Conservation (phyloP, 2,888 invertebrate genomes). For the Drosophila setosimentum region DNA sequence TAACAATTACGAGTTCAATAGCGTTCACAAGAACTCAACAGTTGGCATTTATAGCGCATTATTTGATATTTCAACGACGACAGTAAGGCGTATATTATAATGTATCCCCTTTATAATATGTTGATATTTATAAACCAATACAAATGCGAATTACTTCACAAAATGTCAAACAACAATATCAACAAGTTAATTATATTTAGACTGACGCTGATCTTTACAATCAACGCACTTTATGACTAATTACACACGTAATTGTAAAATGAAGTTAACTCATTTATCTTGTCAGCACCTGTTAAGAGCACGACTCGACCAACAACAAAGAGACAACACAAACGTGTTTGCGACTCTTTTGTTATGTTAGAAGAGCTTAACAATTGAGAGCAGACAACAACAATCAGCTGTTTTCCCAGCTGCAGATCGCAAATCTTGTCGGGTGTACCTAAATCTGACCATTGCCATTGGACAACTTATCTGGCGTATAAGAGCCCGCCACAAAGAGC, state of each 20-base stretch:
- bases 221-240: constrained; percentile 78
- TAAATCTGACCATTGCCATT: constrained; percentile 31
- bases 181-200: constrained; percentile 64
- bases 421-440: neutral
- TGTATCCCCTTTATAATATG: constrained; percentile 9
- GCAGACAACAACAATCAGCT: constrained; percentile 36
- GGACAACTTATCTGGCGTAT: constrained; percentile 39
- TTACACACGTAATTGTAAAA: constrained; percentile 62
- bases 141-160: constrained; percentile 25
- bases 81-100: constrained; percentile 27
- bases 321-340: constrained; percentile 7
- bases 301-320: constrained; percentile 16
- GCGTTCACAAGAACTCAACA: constrained; percentile 74
- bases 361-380: constrained; percentile 16
- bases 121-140: constrained; percentile 47
- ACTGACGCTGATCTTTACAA: constrained; percentile 66
- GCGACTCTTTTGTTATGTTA: constrained; percentile 14
- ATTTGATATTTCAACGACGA: constrained; percentile 49
- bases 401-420: constrained; percentile 21
- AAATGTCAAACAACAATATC: constrained; percentile 60
- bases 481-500: constrained; percentile 50
- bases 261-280: constrained; percentile 56
- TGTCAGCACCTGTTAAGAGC: constrained; percentile 49
- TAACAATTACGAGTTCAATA: constrained; percentile 78
- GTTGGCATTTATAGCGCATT: constrained; percentile 72